Base-by-base conservation (phyloP, 2,797 vertebrate species). In the Atherinosoma microstoma region DNA sequence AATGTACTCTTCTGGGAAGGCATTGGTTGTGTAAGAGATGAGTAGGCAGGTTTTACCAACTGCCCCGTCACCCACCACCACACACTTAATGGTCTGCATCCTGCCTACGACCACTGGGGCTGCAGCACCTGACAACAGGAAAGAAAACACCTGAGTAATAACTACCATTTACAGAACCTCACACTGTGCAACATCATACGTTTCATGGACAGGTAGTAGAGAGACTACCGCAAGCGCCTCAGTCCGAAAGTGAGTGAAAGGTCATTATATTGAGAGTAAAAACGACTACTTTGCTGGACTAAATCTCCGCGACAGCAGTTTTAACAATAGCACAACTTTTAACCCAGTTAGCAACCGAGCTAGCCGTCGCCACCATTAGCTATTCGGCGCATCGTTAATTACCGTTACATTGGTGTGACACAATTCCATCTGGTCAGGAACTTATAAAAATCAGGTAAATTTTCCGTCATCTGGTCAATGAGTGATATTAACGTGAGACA, bases 81-180 rank as follows among this genome's bases (percentile, higher is more conserved):
- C 97, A 62, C 96, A 98, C 94, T 97, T 99, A 89, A 98, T 98
- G 4, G 96, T 98, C 95, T 98, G 97, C 96, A 98, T 98, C 84
- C 95, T 98, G 96, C 84, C 93, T 94, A 91, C 91, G 91, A 94
- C 92, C 93, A 92, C 92, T 92, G 87, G 84, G 91, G 88, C 92
- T 94, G 92, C 90, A 91, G 92, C 90, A 94, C 93, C 94, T 95
- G 83, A 69, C 64, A 80, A 85, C 64, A 89, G 6, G 67, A 58
- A 68, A 64, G 62, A 73, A 74, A 47, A 45, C 40, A 84, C 59
- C 80, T 83, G 70, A 45, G 20, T 82, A 61, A 83, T 82, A 61
- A 83, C 51, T 66, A 53, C 10, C 18, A 47, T 49, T 42, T 24
- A 15, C 15, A 64, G 3, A 13, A 24, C 40, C 32, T n/a, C 20